These are phyloP conservation scores for Ranitomeya variabilis DNA, from an alignment of 2,113 vertebrate species.

Conservation along the genomic window DNA sequence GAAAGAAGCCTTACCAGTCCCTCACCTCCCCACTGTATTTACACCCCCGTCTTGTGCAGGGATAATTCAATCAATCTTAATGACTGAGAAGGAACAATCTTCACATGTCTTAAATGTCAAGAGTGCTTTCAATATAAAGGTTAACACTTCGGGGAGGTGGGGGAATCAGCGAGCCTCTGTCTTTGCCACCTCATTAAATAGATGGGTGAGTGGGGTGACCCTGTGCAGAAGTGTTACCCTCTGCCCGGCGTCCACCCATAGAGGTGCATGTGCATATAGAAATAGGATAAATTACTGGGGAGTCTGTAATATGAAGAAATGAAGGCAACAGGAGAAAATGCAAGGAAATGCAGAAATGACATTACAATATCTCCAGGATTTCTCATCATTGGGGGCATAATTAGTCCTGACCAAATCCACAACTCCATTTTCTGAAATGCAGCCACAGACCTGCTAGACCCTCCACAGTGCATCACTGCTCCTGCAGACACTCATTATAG, in stretches of 20 bases:
- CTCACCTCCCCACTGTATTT: neutral
- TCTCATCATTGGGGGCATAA: no score
- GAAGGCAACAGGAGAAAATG: no score
- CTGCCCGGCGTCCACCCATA: neutral
- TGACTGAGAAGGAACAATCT: slow-evolving; percentile 18
- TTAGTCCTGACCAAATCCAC: no score
- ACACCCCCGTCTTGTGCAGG: neutral
- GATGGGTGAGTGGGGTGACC: neutral
- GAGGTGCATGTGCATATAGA: neutral
- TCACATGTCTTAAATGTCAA: slow-evolving; percentile 42
- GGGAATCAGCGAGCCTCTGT: neutral
- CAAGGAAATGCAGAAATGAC: no score
- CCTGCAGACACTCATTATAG: no score
- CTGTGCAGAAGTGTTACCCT: neutral
- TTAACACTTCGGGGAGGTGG: slow-evolving; percentile 14
- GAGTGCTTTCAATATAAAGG: slow-evolving; percentile 41
- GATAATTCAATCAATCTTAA: slow-evolving; percentile 46
- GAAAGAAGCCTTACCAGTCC: no score
- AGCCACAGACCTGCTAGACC: no score
- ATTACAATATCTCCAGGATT: no score
- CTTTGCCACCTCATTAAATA: neutral
- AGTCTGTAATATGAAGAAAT: no score
- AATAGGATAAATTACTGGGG: no score
- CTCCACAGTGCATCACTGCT: no score
- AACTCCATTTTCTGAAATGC: no score